A percentile compares a stretch with the other conserved stretches of the same genome.
phyloP scores from a whole-genome alignment of 2,888 invertebrate species.

The Mallateleia sp. region DNA sequence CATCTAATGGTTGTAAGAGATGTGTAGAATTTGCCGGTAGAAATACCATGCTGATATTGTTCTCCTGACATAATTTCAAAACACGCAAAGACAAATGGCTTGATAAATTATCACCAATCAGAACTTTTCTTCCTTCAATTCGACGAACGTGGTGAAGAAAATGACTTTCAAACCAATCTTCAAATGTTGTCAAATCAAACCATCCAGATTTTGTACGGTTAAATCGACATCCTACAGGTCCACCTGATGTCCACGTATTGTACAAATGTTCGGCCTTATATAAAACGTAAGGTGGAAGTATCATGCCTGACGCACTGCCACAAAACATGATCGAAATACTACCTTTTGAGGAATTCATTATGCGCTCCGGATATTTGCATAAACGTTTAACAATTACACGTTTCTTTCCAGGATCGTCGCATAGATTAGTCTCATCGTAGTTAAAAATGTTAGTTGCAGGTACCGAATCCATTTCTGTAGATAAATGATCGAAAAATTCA shows the following conservation, averaged over 20 bases:
- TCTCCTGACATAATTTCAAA: conserved; percentile 75
- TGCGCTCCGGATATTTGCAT: background rate
- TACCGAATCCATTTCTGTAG: no score
- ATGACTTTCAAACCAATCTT: conserved; percentile 11
- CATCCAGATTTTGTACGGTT: conserved; percentile 25
- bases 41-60: conserved; percentile 83
- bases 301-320: background rate
- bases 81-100: conserved; percentile 8
- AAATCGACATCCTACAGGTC: background rate
- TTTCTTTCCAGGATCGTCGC: conserved; percentile 8
- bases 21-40: conserved; percentile 84
- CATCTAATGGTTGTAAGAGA: conserved; percentile 83
- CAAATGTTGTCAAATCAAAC: conserved; percentile 28
- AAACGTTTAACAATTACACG: conserved; percentile 10
- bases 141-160: background rate
- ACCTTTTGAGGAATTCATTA: background rate
- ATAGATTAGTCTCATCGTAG: conserved; percentile 12
- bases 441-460: conserved; percentile 19
- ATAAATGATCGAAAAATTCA: no score
- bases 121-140: conserved; percentile 16
- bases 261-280: conserved; percentile 9
- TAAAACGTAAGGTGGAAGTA: conserved; percentile 2
- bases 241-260: conserved; percentile 6
- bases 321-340: background rate
- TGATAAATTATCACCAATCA: conserved; percentile 36